These are phyloP conservation scores for Eupithecia dodoneata DNA, from an alignment of 2,888 invertebrate species.

Conservation along the genomic window DNA sequence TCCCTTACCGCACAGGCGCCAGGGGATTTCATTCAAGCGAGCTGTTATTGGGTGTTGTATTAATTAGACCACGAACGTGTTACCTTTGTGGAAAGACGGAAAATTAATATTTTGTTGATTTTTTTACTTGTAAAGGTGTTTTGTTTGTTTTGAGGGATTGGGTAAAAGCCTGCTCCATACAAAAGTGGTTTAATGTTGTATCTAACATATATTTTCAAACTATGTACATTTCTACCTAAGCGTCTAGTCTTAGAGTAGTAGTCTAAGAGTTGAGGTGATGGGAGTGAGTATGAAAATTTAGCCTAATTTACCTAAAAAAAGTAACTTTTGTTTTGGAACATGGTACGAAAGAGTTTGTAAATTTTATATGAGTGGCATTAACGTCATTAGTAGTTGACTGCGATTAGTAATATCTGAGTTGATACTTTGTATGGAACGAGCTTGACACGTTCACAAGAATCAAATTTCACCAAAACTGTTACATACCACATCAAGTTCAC, in stretches of 20 bases:
- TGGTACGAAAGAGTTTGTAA: background rate
- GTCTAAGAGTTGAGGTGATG: background rate
- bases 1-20: conserved; percentile 56
- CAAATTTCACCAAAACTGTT: conserved; percentile 50
- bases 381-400: background rate
- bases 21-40: conserved; percentile 57
- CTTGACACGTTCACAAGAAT: conserved; percentile 32
- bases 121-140: background rate
- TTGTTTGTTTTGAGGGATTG: background rate
- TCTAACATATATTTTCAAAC: background rate
- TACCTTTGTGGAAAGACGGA: background rate
- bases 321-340: background rate
- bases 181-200: background rate
- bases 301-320: too few species aligned
- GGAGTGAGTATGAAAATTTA: background rate
- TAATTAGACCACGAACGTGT: conserved; percentile 64
- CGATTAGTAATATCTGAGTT: background rate
- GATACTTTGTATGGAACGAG: background rate
- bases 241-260: background rate
- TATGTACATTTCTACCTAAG: background rate
- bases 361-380: background rate
- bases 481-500: conserved; percentile 57
- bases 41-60: conserved; percentile 60
- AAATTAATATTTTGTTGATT: conserved; percentile 6
- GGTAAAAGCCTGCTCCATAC: background rate